These are phyloP conservation scores for Cladorhizidae sp. DNA, from an alignment of 37 sponge, comb jelly and placozoan species.

Conservation along the genomic window DNA sequence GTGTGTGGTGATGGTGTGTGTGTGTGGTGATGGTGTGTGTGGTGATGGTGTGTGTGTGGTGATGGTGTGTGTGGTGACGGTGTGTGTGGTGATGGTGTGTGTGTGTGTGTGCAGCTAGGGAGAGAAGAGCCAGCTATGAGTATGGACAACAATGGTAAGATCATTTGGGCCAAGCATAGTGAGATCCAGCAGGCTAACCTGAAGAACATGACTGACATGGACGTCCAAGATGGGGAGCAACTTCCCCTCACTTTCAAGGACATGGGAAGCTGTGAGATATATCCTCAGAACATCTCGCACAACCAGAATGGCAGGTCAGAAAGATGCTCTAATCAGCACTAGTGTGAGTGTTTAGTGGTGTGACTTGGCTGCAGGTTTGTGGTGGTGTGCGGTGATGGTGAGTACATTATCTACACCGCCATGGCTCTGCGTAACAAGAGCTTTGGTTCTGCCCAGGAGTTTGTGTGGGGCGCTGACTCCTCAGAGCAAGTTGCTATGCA, in stretches of 20 bases:
- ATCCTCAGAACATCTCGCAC: constrained; percentile 91
- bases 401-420: constrained; percentile 99
- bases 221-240: constrained; percentile 91
- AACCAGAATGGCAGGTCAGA: constrained; percentile 95
- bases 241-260: constrained; percentile 93
- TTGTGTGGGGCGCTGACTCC: constrained; percentile 96
- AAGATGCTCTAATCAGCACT: neutral
- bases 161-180: constrained; percentile 96
- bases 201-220: constrained; percentile 77
- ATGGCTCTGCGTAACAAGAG: constrained; percentile 98
- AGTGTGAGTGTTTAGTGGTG: neutral
- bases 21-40: neutral
- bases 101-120: constrained; percentile 92
- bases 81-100: constrained; percentile 64
- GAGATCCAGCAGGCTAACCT: constrained; percentile 98
- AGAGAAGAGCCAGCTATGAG: constrained; percentile 98
- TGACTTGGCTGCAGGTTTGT: constrained; percentile 79
- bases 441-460: constrained; percentile 95
- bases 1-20: neutral
- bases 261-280: constrained; percentile 98
- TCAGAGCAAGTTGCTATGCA: constrained; percentile 68
- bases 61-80: constrained; percentile 96
- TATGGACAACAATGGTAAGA: constrained; percentile 97
- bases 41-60: neutral
- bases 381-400: constrained; percentile 98